A percentile compares a stretch with the other conserved stretches of the same genome.
These are phyloP conservation scores for Willisornis vidua DNA, from an alignment of 2,113 vertebrate genomes.

Conservation along the genomic window DNA sequence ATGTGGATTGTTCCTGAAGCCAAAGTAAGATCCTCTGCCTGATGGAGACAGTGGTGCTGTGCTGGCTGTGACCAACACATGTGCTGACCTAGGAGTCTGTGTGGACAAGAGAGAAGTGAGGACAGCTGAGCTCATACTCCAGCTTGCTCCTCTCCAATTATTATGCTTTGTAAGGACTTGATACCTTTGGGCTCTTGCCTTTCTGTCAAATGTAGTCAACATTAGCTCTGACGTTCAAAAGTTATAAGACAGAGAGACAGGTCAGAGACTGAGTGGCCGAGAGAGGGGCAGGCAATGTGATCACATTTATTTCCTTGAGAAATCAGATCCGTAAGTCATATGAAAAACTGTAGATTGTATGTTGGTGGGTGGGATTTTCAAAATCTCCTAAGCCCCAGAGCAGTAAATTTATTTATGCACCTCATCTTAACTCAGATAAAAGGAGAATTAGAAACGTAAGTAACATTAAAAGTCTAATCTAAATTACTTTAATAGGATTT, in stretches of 20 bases:
- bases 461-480: neutral
- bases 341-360: neutral
- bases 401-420: neutral
- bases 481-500: slow-evolving; percentile 22
- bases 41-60: neutral
- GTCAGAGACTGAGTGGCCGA: neutral
- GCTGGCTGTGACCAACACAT: neutral
- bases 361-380: neutral
- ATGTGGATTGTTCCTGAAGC: neutral
- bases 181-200: neutral
- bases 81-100: rapidly evolving
- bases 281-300: neutral
- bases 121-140: neutral
- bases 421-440: neutral
- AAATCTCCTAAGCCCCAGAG: neutral
- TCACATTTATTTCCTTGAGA: neutral
- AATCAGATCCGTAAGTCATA: neutral
- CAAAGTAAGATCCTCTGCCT: rapidly evolving
- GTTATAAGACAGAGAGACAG: neutral
- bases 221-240: neutral
- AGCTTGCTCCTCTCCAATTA: neutral
- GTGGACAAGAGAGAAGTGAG: neutral
- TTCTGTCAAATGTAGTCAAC: neutral
- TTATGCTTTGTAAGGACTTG: neutral
- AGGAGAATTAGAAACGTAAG: neutral